Conservation (phyloP, 2,888 invertebrate genomes). For the Conomelus anceps region DNA sequence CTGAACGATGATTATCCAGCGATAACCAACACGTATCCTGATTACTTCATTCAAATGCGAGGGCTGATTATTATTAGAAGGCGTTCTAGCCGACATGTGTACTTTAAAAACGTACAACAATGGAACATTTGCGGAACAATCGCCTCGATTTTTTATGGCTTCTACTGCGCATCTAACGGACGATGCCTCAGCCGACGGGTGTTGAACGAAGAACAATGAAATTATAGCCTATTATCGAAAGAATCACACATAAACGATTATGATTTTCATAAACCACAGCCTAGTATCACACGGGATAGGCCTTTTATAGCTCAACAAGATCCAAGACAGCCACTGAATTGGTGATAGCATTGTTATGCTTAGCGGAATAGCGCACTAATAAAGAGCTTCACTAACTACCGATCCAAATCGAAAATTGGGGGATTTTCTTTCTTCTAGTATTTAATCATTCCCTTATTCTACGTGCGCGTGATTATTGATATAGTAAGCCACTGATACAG, state of each 20-base stretch:
- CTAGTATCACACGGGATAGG: background rate
- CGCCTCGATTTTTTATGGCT: background rate
- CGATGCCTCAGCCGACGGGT: too few relatives aligned
- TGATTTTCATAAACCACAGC: background rate
- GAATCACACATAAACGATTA: background rate
- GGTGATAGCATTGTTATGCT: background rate
- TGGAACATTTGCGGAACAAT: background rate
- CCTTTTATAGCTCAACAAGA: background rate
- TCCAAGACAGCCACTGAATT: background rate
- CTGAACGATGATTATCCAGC: background rate
- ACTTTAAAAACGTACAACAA: background rate
- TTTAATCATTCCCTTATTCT: background rate
- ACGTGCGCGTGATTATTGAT: background rate
- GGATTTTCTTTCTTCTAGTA: background rate
- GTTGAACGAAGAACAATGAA: background rate
- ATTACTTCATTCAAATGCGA: background rate
- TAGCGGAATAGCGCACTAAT: background rate
- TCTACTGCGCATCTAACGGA: background rate
- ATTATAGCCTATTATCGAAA: background rate
- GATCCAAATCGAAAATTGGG: background rate
- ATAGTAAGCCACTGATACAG: too few relatives aligned
- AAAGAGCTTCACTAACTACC: background rate
- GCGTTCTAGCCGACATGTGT: background rate
- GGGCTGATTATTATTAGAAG: background rate
- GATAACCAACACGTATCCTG: background rate